A percentile compares a stretch with the other conserved stretches of the same genome.
Conservation (phyloP, 2,113 vertebrate genomes). For the Caretta caretta region DNA sequence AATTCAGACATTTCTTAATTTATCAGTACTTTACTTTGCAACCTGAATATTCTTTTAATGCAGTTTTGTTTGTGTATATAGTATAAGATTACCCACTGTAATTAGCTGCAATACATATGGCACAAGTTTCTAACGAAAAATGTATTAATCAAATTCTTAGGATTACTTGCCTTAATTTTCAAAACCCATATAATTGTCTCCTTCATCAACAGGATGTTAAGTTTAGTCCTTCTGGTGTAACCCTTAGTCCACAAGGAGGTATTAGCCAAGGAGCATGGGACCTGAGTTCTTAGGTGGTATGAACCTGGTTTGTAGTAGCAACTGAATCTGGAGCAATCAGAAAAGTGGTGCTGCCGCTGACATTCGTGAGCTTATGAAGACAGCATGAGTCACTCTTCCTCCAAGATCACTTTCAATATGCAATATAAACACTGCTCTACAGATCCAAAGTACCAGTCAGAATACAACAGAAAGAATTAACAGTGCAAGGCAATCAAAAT, state of each 20-base stretch:
- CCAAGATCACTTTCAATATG: accelerated
- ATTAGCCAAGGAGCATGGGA: not conserved
- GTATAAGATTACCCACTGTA: not conserved
- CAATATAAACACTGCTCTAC: not conserved
- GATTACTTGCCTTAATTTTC: not conserved
- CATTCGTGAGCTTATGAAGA: no score
- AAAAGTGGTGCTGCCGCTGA: no score
- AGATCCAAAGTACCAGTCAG: not conserved
- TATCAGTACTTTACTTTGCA: not conserved
- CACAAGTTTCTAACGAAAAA: not conserved
- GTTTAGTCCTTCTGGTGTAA: not conserved
- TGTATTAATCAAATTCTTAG: slow-evolving; percentile 15
- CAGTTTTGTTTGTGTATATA: accelerated
- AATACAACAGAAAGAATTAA: not conserved
- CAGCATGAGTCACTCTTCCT: no score
- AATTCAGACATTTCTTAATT: not conserved
- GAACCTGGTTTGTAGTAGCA: not conserved
- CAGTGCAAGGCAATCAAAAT: not conserved
- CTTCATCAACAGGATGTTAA: not conserved
- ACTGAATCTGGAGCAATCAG: no score
- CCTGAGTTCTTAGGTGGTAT: not conserved
- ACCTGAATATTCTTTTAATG: not conserved
- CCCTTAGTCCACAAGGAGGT: not conserved
- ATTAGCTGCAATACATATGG: not conserved
- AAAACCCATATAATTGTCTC: not conserved